Evolutionary conservation across 2,113 vertebrate genomes (phyloP).

Genomic region (Gulo gulo): DNA sequence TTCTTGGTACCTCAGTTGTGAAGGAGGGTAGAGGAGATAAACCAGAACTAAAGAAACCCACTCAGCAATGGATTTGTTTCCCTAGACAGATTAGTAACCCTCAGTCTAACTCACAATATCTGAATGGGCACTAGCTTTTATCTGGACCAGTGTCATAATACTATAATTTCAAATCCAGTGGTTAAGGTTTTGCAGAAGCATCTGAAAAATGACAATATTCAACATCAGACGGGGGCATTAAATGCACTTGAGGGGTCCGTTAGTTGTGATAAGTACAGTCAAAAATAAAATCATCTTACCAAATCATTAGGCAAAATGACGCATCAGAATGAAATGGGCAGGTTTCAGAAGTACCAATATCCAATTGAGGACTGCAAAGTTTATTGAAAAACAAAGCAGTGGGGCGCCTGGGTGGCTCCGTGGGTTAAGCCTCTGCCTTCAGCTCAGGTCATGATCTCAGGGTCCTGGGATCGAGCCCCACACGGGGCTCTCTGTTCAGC

Average conservation of each 20-base stretch:
- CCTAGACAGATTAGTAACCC: too few species aligned
- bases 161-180: not conserved
- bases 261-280: not conserved
- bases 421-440: too few species aligned
- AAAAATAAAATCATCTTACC: not conserved
- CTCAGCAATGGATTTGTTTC: not conserved
- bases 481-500: too few species aligned
- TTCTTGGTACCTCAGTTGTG: not conserved
- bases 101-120: not conserved
- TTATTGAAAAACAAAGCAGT: not conserved
- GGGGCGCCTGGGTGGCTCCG: too few species aligned
- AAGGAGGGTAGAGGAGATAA: not conserved
- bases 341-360: not conserved
- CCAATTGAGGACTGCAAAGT: not conserved
- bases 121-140: not conserved
- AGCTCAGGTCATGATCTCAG: too few species aligned
- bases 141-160: not conserved
- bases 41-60: not conserved
- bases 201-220: not conserved
- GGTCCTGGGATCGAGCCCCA: too few species aligned
- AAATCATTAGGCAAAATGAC: not conserved
- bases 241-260: not conserved
- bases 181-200: not conserved
- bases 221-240: not conserved
- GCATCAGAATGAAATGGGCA: not conserved